phyloP scores from a whole-genome alignment of 2,888 invertebrate species.

The Steinernema carpocapsae region DNA sequence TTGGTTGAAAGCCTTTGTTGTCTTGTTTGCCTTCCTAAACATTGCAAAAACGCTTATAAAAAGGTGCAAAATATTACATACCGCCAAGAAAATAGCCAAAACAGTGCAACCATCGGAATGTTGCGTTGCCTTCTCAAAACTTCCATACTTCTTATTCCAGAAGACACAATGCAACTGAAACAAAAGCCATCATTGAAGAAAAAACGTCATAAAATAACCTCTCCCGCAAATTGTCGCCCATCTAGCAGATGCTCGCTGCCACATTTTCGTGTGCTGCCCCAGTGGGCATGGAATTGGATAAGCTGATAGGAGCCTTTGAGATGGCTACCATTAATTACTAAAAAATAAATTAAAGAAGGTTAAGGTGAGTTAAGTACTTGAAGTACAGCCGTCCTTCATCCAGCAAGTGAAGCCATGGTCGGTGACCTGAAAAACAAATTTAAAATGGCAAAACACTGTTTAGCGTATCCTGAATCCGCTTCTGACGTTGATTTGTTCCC shows the following conservation, averaged over 20 bases:
- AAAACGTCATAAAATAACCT: not conserved
- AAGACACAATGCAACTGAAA: constrained; percentile 9
- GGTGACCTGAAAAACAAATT: not conserved
- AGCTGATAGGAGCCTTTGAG: not conserved
- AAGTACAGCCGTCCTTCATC: not conserved
- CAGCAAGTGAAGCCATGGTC: constrained; percentile 17
- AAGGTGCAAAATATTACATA: not conserved
- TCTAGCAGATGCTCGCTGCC: constrained; percentile 13
- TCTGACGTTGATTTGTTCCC: not conserved
- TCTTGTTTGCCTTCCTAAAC: constrained; percentile 13
- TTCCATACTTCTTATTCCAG: constrained; percentile 8
- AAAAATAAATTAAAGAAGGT: not conserved
- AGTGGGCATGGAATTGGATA: constrained; percentile 12
- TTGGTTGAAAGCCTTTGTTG: not conserved
- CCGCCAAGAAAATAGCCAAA: not conserved
- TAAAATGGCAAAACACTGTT: too few species aligned
- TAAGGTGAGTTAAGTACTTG: not conserved
- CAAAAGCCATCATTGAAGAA: not conserved
- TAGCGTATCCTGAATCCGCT: not conserved
- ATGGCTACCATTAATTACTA: not conserved
- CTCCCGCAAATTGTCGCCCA: constrained; percentile 10
- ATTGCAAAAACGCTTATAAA: too few species aligned
- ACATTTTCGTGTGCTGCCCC: not conserved
- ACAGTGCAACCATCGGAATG: constrained; percentile 5
- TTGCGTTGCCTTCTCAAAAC: constrained; percentile 3